phyloP scores from a whole-genome alignment of 2,797 vertebrate genomes.

The Macrochelys suwanniensis region DNA sequence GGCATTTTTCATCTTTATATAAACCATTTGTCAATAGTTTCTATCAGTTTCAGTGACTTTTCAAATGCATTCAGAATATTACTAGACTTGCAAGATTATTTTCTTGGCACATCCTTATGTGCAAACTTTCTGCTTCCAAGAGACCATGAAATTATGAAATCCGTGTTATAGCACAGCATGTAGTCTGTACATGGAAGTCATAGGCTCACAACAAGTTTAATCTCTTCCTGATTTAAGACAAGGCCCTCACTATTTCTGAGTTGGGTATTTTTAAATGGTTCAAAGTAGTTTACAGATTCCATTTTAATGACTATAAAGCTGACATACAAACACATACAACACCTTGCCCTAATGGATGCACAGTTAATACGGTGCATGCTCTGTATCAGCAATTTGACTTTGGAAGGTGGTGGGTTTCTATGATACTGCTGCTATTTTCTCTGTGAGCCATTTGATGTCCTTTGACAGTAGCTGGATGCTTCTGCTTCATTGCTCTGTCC shows the following conservation, averaged over 20 bases:
- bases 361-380: background rate
- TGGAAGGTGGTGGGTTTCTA: background rate
- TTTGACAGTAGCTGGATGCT: conserved; percentile 37
- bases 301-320: background rate
- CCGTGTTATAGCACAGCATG: background rate
- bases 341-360: background rate
- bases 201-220: fast-evolving
- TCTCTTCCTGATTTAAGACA: background rate
- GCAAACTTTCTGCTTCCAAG: background rate
- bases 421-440: background rate
- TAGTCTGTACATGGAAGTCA: background rate
- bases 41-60: background rate
- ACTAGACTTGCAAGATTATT: background rate
- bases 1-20: background rate
- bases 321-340: background rate
- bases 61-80: fast-evolving
- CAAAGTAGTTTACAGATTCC: background rate
- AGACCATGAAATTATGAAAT: background rate
- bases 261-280: background rate
- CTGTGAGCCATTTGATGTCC: conserved; percentile 9
- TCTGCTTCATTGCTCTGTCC: conserved; percentile 48
- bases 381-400: background rate
- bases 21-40: background rate
- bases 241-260: background rate
- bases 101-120: background rate